These are phyloP conservation scores for Numida meleagris DNA, from an alignment of 2,113 vertebrate species.

Conservation along the genomic window DNA sequence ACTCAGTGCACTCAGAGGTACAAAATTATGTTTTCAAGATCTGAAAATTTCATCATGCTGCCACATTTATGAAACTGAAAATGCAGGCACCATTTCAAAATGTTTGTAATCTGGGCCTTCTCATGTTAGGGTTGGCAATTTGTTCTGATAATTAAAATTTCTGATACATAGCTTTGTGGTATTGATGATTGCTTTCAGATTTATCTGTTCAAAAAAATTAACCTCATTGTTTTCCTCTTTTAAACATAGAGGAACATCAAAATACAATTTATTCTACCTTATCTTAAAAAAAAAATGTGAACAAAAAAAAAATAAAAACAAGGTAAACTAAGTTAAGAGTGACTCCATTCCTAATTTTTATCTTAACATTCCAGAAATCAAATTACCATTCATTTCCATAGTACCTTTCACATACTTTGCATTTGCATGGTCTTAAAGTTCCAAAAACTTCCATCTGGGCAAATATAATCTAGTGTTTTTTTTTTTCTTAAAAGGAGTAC, in stretches of 20 bases:
- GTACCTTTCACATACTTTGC: background rate
- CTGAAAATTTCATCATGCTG: background rate
- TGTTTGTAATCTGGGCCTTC: background rate
- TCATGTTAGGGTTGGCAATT: background rate
- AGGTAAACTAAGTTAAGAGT: background rate
- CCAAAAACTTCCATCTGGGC: background rate
- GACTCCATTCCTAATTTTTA: background rate
- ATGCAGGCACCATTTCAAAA: background rate
- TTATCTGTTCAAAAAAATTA: background rate
- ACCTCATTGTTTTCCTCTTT: background rate
- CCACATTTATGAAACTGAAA: background rate
- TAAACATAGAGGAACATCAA: background rate
- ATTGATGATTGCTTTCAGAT: background rate
- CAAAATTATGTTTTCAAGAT: background rate
- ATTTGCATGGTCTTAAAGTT: background rate
- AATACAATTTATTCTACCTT: constrained; percentile 1
- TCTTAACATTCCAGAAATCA: constrained; percentile 5
- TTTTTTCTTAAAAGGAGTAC: background rate
- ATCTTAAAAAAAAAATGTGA: background rate
- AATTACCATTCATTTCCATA: background rate
- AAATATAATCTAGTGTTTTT: background rate
- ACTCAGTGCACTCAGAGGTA: background rate
- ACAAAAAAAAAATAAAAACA: background rate
- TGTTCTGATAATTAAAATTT: background rate
- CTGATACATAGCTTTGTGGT: background rate